Percentiles rank a stretch among this genome's conserved stretches.
Evolutionary conservation across 2,888 invertebrate genomes (phyloP).

Genomic region (Diachrysia chrysitis): DNA sequence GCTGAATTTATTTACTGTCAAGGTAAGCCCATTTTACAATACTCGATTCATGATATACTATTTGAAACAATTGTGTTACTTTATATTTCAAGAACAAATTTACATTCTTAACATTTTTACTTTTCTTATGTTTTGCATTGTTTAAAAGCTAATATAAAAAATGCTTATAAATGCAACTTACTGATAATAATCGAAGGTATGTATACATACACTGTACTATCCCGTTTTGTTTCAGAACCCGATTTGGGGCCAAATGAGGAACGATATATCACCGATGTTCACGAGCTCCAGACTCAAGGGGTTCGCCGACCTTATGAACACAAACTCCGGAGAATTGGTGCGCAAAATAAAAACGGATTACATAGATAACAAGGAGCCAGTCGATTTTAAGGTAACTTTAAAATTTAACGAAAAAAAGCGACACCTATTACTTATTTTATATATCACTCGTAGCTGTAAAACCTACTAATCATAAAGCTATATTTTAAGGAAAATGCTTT

Average conservation of each 20-base stretch:
- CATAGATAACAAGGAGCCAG: conserved; percentile 66
- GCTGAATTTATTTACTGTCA: conserved; percentile 76
- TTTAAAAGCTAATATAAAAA: too few species aligned
- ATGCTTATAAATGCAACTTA: too few species aligned
- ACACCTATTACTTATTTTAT: too few species aligned
- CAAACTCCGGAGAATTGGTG: conserved; percentile 73
- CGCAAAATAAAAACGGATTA: conserved; percentile 72
- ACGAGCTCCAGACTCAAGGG: conserved; percentile 71
- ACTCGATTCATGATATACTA: neutral
- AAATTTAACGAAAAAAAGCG: too few species aligned
- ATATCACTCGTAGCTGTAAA: too few species aligned
- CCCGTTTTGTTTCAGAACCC: conserved; percentile 73
- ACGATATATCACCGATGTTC: conserved; percentile 77
- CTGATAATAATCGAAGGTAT: too few species aligned
- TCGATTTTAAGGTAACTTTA: conserved; percentile 73
- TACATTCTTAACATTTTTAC: too few species aligned
- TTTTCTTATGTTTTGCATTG: too few species aligned
- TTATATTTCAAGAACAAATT: too few species aligned
- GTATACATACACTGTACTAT: too few species aligned
- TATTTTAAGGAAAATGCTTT: too few species aligned
- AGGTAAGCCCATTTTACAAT: conserved; percentile 61
- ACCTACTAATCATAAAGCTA: too few species aligned
- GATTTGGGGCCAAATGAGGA: conserved; percentile 73
- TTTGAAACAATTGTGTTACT: neutral
- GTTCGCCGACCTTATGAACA: conserved; percentile 78